Evolutionary conservation across 2,888 invertebrate species (phyloP).

Genomic region (Merodon equestris): DNA sequence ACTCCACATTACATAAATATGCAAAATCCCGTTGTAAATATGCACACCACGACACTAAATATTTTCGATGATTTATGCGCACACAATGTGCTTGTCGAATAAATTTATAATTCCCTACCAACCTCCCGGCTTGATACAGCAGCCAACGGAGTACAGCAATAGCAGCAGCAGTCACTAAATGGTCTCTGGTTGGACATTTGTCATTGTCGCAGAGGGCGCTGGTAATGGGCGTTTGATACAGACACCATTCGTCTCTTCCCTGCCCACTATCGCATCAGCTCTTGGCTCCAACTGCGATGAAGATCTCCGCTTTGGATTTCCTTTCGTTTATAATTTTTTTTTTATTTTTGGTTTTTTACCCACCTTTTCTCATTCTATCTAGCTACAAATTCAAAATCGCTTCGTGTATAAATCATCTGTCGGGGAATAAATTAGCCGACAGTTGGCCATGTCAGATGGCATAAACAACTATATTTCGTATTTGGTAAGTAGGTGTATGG

Average conservation of each 20-base stretch:
- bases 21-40: constrained; percentile 67
- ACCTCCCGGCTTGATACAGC: constrained; percentile 29
- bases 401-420: constrained; percentile 62
- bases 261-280: too few relatives aligned
- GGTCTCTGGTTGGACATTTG: constrained; percentile 63
- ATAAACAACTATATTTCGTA: constrained; percentile 62
- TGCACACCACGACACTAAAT: constrained; percentile 65
- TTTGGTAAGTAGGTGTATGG: constrained; percentile 23
- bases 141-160: too few relatives aligned
- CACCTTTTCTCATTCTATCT: too few relatives aligned
- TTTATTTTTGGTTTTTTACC: constrained; percentile 1
- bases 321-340: neutral
- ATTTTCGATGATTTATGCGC: constrained; percentile 67
- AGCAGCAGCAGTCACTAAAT: constrained; percentile 41
- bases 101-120: constrained; percentile 52
- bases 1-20: constrained; percentile 66
- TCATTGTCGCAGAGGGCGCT: constrained; percentile 63
- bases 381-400: constrained; percentile 58
- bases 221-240: constrained; percentile 62
- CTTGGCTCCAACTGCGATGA: constrained; percentile 44
- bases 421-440: constrained; percentile 65
- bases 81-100: constrained; percentile 68
- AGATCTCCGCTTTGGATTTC: constrained; percentile 56
- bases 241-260: neutral
- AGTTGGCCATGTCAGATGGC: constrained; percentile 66